phyloP scores from a whole-genome alignment of 1,140 invertebrate genomes.

The Varroa destructor region DNA sequence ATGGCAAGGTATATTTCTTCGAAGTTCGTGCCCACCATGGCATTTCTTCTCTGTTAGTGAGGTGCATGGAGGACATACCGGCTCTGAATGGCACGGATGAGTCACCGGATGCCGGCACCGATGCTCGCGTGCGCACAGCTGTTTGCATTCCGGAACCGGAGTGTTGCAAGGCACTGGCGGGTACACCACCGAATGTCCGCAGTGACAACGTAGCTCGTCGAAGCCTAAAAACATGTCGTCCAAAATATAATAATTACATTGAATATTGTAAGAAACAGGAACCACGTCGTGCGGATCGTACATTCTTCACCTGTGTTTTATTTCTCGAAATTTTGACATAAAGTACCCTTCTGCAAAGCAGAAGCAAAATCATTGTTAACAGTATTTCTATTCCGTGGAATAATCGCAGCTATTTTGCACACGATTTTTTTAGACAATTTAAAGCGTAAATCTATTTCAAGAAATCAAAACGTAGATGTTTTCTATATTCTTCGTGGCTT shows the following conservation, averaged over 20 bases:
- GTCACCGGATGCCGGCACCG: constrained; percentile 63
- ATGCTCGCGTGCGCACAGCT: constrained; percentile 61
- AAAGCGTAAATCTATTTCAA: no score
- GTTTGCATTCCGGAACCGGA: constrained; percentile 58
- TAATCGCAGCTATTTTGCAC: no score
- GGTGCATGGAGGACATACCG: constrained; percentile 78
- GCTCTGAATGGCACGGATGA: constrained; percentile 60
- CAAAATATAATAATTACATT: background rate
- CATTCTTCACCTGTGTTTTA: no score
- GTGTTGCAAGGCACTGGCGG: constrained; percentile 85
- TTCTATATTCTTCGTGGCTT: no score
- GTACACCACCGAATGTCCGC: constrained; percentile 65
- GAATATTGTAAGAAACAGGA: background rate
- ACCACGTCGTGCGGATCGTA: no score
- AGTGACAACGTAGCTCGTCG: constrained; percentile 80
- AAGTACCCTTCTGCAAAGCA: no score
- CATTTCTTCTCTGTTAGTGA: constrained; percentile 73
- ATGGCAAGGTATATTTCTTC: constrained; percentile 31
- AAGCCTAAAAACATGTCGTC: constrained; percentile 49
- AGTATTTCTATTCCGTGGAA: no score
- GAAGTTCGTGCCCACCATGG: constrained; percentile 69
- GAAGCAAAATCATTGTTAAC: no score
- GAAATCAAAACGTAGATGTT: no score
- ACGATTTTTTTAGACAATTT: no score
- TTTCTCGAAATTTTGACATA: no score